phyloP scores from a whole-genome alignment of 2,113 vertebrate genomes.

The rat (Rattus norvegicus) region DNA sequence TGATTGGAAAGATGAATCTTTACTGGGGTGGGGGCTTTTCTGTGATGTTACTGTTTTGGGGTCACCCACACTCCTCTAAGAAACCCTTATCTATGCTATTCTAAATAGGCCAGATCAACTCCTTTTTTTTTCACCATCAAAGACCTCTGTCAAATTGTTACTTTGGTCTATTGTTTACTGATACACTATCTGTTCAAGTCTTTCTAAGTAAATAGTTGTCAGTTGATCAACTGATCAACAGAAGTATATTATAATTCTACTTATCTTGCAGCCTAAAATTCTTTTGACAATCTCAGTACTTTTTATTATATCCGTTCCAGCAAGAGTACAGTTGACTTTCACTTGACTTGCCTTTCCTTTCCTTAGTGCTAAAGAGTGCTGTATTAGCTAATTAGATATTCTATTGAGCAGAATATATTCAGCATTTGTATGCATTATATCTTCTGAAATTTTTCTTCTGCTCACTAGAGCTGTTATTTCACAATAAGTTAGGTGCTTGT shows the following conservation, averaged over 20 bases:
- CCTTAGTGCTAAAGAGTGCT: background rate
- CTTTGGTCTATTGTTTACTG: background rate
- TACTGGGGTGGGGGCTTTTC: background rate
- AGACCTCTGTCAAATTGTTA: background rate
- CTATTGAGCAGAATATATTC: background rate
- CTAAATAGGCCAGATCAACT: background rate
- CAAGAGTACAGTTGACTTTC: background rate
- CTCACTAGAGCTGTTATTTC: background rate
- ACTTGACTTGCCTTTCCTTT: background rate
- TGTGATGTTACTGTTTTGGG: background rate
- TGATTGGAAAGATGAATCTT: background rate
- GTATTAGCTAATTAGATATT: background rate
- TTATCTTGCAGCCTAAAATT: background rate
- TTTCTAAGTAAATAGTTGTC: background rate
- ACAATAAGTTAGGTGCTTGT: background rate
- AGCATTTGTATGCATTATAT: background rate
- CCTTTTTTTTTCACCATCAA: background rate
- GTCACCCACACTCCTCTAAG: background rate
- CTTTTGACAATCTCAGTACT: background rate
- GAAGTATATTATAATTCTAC: background rate
- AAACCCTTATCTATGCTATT: background rate
- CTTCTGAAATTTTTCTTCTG: background rate
- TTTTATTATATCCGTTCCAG: background rate
- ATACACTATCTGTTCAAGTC: background rate
- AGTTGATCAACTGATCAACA: background rate